Percentiles rank a stretch among this genome's conserved stretches.
phyloP scores from a whole-genome alignment of 2,888 invertebrate species.

The Diloba caeruleocephala region DNA sequence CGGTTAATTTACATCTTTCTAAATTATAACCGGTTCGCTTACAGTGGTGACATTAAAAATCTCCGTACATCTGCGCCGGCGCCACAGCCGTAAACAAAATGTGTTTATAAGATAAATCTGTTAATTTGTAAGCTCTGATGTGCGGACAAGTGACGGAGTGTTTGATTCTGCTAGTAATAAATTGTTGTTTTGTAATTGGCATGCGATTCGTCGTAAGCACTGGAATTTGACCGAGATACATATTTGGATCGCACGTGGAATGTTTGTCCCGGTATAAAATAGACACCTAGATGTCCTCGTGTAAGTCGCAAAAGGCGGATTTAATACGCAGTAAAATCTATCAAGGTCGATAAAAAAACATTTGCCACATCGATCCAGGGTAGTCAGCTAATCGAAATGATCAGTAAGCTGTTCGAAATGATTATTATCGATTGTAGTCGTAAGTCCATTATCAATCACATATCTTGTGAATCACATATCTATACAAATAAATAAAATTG shows the following conservation, averaged over 20 bases:
- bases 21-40: constrained; percentile 1
- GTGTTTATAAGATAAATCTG: constrained; percentile 53
- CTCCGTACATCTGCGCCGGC: constrained; percentile 30
- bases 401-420: too few species aligned
- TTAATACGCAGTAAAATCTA: too few species aligned
- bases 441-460: too few species aligned
- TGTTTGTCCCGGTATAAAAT: constrained; percentile 3
- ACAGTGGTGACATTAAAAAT: constrained; percentile 31
- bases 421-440: too few species aligned
- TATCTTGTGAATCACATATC: too few species aligned
- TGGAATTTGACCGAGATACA: constrained; percentile 36
- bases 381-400: too few species aligned
- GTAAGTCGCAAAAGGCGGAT: background rate
- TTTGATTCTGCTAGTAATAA: constrained; percentile 48
- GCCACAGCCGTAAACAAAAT: constrained; percentile 52
- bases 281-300: background rate
- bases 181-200: constrained; percentile 34
- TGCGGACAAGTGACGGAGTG: constrained; percentile 31
- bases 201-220: constrained; percentile 6
- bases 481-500: too few species aligned
- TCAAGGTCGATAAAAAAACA: too few species aligned
- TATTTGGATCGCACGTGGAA: constrained; percentile 20
- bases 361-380: too few species aligned
- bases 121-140: constrained; percentile 51
- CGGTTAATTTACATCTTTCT: constrained; percentile 9